phyloP scores from a whole-genome alignment of 2,797 vertebrate genomes.

The Manis crassicaudata region DNA sequence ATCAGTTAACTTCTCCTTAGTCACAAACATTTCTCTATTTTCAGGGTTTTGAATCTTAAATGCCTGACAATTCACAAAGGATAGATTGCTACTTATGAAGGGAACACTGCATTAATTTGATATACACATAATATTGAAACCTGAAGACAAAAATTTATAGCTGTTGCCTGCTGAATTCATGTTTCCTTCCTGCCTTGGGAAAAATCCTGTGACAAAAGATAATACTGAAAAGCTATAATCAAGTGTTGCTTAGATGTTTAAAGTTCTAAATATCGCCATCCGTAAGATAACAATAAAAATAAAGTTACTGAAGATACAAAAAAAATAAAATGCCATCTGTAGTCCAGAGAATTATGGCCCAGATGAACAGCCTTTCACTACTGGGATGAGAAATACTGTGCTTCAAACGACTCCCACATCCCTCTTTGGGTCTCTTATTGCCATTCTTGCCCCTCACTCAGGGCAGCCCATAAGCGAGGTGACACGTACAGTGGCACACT shows the following conservation, averaged over 20 bases:
- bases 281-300: constrained; percentile 20
- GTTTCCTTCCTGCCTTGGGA: constrained; percentile 34
- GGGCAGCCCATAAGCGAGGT: too few species aligned
- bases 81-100: background rate
- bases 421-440: too few species aligned
- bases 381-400: too few species aligned
- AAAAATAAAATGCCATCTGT: too few species aligned
- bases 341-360: too few species aligned
- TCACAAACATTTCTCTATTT: constrained; percentile 25
- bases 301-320: background rate
- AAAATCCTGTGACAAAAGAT: constrained; percentile 18
- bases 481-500: too few species aligned
- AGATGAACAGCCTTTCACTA: too few species aligned
- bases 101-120: background rate
- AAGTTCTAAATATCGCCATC: constrained; percentile 44
- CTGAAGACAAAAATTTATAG: constrained; percentile 19
- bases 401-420: too few species aligned
- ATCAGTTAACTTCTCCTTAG: background rate
- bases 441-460: too few species aligned
- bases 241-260: constrained; percentile 2
- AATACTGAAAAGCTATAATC: constrained; percentile 26
- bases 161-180: background rate
- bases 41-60: background rate
- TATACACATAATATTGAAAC: background rate
- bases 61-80: background rate